Evolutionary conservation across 2,888 invertebrate species (phyloP).

Genomic region (Volucella bombylans): DNA sequence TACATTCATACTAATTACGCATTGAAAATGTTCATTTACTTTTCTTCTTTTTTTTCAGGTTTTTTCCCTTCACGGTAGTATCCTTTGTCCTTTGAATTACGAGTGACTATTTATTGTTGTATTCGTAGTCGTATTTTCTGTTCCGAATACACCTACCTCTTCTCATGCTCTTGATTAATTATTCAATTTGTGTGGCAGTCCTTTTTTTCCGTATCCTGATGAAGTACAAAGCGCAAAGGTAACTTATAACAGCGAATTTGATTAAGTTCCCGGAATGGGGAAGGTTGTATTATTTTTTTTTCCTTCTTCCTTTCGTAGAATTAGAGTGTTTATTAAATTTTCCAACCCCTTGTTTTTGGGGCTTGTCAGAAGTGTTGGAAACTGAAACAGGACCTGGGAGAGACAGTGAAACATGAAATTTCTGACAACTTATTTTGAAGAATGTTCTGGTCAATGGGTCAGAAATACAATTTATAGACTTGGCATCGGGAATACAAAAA

Average conservation of each 20-base stretch:
- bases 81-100: slow-evolving; percentile 44
- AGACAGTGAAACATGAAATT: slow-evolving; percentile 1
- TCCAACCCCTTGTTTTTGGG: slow-evolving; percentile 2
- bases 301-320: background rate
- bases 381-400: slow-evolving; percentile 21
- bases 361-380: slow-evolving; percentile 43
- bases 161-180: slow-evolving; percentile 67
- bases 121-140: slow-evolving; percentile 39
- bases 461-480: slow-evolving; percentile 25
- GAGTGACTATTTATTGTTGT: slow-evolving; percentile 51
- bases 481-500: background rate
- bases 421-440: background rate
- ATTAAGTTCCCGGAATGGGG: slow-evolving; percentile 57
- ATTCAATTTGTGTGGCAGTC: slow-evolving; percentile 68
- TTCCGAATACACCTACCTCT: slow-evolving; percentile 24
- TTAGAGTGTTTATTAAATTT: slow-evolving; percentile 59
- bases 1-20: slow-evolving; percentile 73
- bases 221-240: slow-evolving; percentile 60
- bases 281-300: slow-evolving; percentile 1
- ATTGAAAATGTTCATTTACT: slow-evolving; percentile 69
- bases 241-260: slow-evolving; percentile 63
- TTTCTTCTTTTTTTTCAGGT: slow-evolving; percentile 15
- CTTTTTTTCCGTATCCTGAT: slow-evolving; percentile 34
- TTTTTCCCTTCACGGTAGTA: slow-evolving; percentile 7
- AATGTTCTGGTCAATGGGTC: slow-evolving; percentile 23